Conservation (phyloP, 2,797 vertebrate species). For the Muraenolepis orangiensis region DNA sequence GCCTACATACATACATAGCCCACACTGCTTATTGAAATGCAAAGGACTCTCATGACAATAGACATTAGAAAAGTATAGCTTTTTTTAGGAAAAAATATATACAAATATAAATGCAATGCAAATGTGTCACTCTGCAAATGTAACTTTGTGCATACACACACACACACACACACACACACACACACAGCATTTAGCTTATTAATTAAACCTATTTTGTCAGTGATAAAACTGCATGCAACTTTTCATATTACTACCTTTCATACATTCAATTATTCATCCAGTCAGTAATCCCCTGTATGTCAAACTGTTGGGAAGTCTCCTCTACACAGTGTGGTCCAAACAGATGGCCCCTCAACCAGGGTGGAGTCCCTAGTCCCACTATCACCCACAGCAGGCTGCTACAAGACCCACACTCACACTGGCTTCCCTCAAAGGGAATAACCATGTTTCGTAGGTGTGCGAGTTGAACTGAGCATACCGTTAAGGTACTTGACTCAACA, state of each 20-base stretch:
- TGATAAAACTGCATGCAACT: background rate
- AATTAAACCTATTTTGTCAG: background rate
- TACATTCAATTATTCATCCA: background rate
- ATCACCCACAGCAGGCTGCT: background rate
- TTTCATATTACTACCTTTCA: background rate
- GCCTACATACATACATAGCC: background rate
- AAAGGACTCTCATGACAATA: constrained; percentile 4
- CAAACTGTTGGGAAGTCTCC: background rate
- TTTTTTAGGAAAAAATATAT: background rate
- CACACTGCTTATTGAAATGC: background rate
- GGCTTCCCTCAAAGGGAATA: background rate
- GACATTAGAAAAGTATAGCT: background rate
- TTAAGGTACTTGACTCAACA: background rate
- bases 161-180: background rate
- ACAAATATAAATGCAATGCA: background rate
- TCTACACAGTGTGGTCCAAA: background rate
- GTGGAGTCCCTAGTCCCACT: background rate
- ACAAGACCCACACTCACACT: background rate
- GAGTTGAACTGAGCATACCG: background rate
- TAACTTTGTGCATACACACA: background rate
- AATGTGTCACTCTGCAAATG: background rate
- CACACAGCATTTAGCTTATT: background rate
- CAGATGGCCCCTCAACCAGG: background rate
- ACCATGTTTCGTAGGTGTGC: background rate
- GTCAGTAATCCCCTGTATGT: background rate